Base-by-base conservation (phyloP, 2,888 invertebrate genomes). In the Neocrepidodera transversa region DNA sequence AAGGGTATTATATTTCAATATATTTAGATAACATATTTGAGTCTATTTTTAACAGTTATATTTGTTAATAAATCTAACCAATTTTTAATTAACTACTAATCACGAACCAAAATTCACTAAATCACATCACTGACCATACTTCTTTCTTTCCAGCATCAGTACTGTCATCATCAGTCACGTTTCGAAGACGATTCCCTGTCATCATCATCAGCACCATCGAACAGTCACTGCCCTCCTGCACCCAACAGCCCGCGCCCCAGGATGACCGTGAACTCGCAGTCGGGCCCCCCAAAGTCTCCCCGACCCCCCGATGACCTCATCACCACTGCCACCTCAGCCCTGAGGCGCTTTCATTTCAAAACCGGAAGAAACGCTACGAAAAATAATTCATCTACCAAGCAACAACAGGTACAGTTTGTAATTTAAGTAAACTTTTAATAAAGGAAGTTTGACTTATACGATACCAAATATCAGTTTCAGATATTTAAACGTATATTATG, bases 331-430 rank as follows among this genome's bases (percentile, higher is more conserved):
- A 81, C 82, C 63, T 82, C 81, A 58, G 87, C 87, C 65, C 82
- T 87, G 56, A 83, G 87, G 50, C 81, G 87, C 59, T 83, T 88
- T 40, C 87, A 88, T 79, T 88, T 87, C 80, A 85, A 85, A 76
- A 86, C 87, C 38, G 87, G 86, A 65, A 76, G 86, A 67, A 75
- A 79, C 64, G 71, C 79, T 47, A 78, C 77, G 56, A 79, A 79
- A 67, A n/a, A n/a, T n/a, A 76, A 68, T 43, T 71, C 74, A 20
- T 48, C 70, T 54, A 70, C 70, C 61, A 66, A 67, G 28, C 66
- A 66, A n/a, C n/a, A n/a, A 58, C 69, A 65, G 67, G 69, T 69
- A 65, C 48, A 40, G 36, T 43, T 30, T 35, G 30, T 6, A 23
- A 6, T n/a, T n/a, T n/a, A n/a, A n/a, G n/a, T n/a, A n/a, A n/a